Evolutionary conservation across 2,797 vertebrate genomes (phyloP).

Genomic region (Neopelma chrysocephalum): DNA sequence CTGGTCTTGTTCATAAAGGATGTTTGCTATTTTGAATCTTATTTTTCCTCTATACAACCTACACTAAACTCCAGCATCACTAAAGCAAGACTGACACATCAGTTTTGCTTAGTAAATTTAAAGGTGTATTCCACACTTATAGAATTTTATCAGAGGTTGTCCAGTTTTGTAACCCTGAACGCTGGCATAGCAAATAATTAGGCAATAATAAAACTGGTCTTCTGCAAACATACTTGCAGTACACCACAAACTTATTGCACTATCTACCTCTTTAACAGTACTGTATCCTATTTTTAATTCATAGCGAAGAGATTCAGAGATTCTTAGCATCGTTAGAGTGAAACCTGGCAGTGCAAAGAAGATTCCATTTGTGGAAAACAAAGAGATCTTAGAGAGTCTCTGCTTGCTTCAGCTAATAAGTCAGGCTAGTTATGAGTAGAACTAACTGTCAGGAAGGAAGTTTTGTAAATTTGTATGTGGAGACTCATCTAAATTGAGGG

Average conservation of each 20-base stretch:
- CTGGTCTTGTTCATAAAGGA: not conserved
- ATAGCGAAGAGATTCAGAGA: not conserved
- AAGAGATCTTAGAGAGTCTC: not conserved
- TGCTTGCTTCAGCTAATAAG: not conserved
- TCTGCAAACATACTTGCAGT: not conserved
- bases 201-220: not conserved
- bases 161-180: not conserved
- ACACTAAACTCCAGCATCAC: not conserved
- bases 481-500: not conserved
- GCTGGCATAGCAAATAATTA: not conserved
- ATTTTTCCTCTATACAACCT: not conserved
- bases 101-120: not conserved
- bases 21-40: not conserved
- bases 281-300: not conserved
- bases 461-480: not conserved
- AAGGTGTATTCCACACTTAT: not conserved
- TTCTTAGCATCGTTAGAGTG: not conserved
- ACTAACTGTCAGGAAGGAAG: not conserved
- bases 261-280: not conserved
- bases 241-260: not conserved
- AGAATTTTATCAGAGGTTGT: not conserved
- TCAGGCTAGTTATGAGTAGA: not conserved
- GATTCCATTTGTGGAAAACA: not conserved
- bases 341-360: not conserved
- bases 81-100: not conserved